These are phyloP conservation scores for Rhea americana DNA, from an alignment of 2,113 vertebrate species.

Conservation along the genomic window DNA sequence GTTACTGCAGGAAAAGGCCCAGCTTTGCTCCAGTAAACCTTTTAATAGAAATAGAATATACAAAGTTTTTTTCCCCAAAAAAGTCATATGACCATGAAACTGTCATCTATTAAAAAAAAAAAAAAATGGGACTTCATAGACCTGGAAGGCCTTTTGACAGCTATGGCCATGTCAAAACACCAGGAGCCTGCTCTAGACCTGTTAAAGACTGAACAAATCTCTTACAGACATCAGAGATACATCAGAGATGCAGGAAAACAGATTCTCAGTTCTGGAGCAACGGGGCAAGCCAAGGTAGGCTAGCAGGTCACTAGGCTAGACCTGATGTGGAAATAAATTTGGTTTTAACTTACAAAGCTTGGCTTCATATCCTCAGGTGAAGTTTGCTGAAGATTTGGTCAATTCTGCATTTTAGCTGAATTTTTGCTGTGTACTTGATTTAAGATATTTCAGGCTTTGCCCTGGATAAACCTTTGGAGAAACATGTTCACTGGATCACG, in stretches of 20 bases:
- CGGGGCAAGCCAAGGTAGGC: background rate
- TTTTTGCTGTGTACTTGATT: background rate
- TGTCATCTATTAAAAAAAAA: background rate
- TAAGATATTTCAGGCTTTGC: background rate
- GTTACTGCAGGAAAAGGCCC: background rate
- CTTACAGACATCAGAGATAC: background rate
- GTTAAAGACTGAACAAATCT: rapidly evolving
- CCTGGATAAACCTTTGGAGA: background rate
- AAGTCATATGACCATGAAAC: background rate
- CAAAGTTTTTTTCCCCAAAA: background rate
- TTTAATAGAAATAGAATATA: background rate
- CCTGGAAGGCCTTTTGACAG: background rate
- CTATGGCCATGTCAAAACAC: background rate
- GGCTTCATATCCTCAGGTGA: background rate
- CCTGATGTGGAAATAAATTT: background rate
- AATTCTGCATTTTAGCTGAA: background rate
- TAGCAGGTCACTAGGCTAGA: background rate
- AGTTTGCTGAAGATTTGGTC: background rate
- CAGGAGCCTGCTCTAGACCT: background rate
- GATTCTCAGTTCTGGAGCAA: background rate
- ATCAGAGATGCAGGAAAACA: background rate
- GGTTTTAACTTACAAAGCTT: background rate
- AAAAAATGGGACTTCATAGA: background rate
- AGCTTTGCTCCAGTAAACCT: background rate
- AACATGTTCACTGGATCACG: background rate